Conservation (phyloP, 2,888 invertebrate genomes). For the Ischnus inquisitorius region DNA sequence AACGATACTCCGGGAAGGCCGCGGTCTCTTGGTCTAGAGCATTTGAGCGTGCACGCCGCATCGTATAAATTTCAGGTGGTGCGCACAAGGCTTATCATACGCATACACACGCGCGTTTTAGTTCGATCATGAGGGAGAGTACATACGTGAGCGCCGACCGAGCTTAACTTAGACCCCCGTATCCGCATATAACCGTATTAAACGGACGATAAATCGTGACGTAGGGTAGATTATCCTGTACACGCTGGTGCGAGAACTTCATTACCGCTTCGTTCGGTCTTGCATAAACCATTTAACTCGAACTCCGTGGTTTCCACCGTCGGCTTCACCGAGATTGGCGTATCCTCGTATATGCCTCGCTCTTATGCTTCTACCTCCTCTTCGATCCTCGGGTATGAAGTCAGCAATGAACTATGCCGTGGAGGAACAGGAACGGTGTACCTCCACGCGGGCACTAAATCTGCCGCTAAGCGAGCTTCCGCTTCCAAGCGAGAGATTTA, state of each 20-base stretch:
- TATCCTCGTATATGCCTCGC: constrained; percentile 28
- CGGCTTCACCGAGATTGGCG: constrained; percentile 37
- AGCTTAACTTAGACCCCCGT: constrained; percentile 65
- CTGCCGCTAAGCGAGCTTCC: constrained; percentile 58
- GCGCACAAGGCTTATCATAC: constrained; percentile 21
- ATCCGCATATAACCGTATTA: constrained; percentile 77
- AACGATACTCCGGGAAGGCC: constrained; percentile 40
- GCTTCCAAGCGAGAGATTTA: constrained; percentile 56
- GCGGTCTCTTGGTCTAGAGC: constrained; percentile 33
- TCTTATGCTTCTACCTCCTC: constrained; percentile 63
- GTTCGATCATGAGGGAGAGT: constrained; percentile 7
- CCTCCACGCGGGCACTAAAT: constrained; percentile 50
- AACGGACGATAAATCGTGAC: constrained; percentile 83
- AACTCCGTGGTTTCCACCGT: constrained; percentile 83
- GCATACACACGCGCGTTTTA: constrained; percentile 1
- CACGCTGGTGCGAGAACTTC: constrained; percentile 82
- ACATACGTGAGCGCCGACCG: constrained; percentile 43
- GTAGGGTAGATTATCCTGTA: constrained; percentile 83
- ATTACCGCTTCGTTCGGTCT: constrained; percentile 84
- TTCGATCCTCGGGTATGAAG: constrained; percentile 64
- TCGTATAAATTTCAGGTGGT: constrained; percentile 59
- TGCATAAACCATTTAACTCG: constrained; percentile 85
- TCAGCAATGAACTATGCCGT: constrained; percentile 51
- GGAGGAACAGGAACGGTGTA: constrained; percentile 23
- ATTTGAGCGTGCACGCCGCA: constrained; percentile 40